Percentiles rank a stretch among this genome's conserved stretches.
Conservation (phyloP, 2,113 vertebrate genomes). For the Menidia beryllina region DNA sequence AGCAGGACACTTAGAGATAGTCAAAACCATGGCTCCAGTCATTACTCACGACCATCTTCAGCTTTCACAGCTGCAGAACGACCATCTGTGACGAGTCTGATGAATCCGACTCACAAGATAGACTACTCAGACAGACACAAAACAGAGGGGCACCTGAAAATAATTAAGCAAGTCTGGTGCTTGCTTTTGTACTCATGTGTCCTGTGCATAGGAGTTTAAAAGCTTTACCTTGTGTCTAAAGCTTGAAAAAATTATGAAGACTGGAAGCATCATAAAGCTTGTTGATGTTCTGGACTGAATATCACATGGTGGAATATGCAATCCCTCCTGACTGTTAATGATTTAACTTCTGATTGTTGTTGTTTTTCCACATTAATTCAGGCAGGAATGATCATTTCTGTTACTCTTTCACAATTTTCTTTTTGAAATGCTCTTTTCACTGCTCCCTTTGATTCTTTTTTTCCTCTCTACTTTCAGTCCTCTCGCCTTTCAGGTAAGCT, state of each 20-base stretch:
- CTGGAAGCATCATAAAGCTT: neutral
- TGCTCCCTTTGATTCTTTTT: neutral
- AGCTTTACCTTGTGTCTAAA: constrained; percentile 4
- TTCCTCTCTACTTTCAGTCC: neutral
- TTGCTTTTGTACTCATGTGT: constrained; percentile 20
- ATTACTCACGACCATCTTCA: constrained; percentile 29
- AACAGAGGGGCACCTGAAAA: constrained; percentile 48
- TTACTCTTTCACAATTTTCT: neutral
- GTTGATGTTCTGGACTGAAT: constrained; percentile 43
- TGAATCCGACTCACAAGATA: constrained; percentile 31
- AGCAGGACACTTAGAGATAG: constrained; percentile 21
- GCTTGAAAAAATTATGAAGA: constrained; percentile 16
- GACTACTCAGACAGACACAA: neutral
- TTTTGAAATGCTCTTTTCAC: constrained; percentile 2
- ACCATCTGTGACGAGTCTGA: constrained; percentile 37
- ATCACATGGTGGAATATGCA: constrained; percentile 47
- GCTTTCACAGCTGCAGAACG: constrained; percentile 43
- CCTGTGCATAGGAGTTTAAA: neutral
- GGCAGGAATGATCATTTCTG: constrained; percentile 30
- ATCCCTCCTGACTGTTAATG: constrained; percentile 60
- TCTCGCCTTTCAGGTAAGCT: constrained; percentile 9
- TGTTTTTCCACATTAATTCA: too few species aligned
- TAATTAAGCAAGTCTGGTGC: constrained; percentile 31
- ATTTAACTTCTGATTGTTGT: constrained; percentile 38
- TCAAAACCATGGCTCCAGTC: constrained; percentile 27